phyloP scores from a whole-genome alignment of 2,888 invertebrate species.

The Drosophila yooni region DNA sequence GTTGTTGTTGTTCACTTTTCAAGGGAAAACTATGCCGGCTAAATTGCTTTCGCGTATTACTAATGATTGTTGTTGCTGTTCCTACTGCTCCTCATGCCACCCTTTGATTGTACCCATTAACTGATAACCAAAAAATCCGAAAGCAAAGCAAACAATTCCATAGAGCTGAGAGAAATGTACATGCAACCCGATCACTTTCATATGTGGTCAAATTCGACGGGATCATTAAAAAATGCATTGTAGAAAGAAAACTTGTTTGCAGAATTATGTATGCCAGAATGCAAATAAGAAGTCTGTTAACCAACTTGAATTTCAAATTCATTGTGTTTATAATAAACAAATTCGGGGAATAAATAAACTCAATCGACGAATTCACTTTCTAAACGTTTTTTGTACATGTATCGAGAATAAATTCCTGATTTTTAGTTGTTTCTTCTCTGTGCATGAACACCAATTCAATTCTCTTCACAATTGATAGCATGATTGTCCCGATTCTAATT shows the following conservation, averaged over 20 bases:
- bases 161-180: not conserved
- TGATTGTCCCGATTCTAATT: not conserved
- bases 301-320: not conserved
- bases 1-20: slow-evolving; percentile 26
- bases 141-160: slow-evolving; percentile 10
- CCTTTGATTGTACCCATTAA: slow-evolving; percentile 48
- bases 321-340: not conserved
- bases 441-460: no score
- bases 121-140: slow-evolving; percentile 59
- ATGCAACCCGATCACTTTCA: not conserved
- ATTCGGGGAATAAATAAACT: not conserved
- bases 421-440: not conserved
- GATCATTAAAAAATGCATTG: not conserved
- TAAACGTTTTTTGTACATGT: not conserved
- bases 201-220: not conserved
- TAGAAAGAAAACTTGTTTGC: not conserved
- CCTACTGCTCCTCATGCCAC: slow-evolving; percentile 11
- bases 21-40: slow-evolving; percentile 41
- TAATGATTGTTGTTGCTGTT: slow-evolving; percentile 18
- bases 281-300: not conserved
- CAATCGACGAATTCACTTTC: not conserved
- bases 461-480: not conserved
- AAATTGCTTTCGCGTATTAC: slow-evolving; percentile 46
- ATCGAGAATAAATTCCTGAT: not conserved
- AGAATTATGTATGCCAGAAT: not conserved